Percentiles rank a stretch among this genome's conserved stretches.
phyloP scores from a whole-genome alignment of 2,888 invertebrate species.

The Eulithis testata region DNA sequence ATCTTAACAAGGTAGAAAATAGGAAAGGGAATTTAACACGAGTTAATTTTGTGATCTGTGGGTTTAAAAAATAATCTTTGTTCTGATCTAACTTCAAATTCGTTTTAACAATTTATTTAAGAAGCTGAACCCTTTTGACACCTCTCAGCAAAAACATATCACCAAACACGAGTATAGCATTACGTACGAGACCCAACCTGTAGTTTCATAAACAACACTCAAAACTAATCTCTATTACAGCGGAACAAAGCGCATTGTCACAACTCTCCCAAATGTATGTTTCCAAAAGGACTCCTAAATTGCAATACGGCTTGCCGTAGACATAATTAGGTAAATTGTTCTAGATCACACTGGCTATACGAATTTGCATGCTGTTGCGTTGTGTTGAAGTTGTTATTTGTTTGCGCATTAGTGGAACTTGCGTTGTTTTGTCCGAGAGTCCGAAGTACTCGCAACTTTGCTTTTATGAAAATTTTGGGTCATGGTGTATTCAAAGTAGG shows the following conservation, averaged over 20 bases:
- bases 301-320: constrained; percentile 41
- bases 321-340: constrained; percentile 48
- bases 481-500: background rate
- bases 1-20: background rate
- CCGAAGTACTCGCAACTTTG: constrained; percentile 17
- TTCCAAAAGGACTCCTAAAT: constrained; percentile 42
- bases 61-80: too few relatives aligned
- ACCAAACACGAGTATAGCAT: constrained; percentile 21
- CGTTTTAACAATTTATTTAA: background rate
- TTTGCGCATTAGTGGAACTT: constrained; percentile 19
- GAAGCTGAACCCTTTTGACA: constrained; percentile 5
- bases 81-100: too few relatives aligned
- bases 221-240: constrained; percentile 37
- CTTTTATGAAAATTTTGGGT: constrained; percentile 14
- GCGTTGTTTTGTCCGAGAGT: constrained; percentile 19
- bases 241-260: constrained; percentile 35
- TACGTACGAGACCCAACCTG: constrained; percentile 15
- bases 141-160: constrained; percentile 14
- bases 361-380: constrained; percentile 39
- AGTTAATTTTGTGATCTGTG: too few relatives aligned
- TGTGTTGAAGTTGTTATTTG: constrained; percentile 33
- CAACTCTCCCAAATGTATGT: constrained; percentile 21
- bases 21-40: background rate
- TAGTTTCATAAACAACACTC: constrained; percentile 16
- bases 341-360: constrained; percentile 34